Evolutionary conservation across 2,797 vertebrate species (phyloP).

Genomic region (Parauchenoglanis punctatus): DNA sequence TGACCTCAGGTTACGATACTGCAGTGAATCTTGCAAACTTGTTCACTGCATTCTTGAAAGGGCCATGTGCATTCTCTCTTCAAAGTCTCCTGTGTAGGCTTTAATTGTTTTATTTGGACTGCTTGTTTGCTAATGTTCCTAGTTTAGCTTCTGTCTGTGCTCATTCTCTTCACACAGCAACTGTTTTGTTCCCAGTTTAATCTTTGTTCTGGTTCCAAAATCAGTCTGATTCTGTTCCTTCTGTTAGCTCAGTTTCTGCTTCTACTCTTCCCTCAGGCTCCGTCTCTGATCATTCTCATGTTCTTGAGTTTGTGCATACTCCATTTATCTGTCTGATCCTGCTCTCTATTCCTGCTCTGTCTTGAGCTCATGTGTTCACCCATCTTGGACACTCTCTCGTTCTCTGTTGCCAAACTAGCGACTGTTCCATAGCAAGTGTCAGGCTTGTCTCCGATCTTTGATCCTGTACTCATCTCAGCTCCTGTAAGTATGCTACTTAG

Average conservation of each 20-base stretch:
- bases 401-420: neutral
- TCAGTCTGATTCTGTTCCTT: neutral
- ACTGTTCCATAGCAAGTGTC: neutral
- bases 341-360: neutral
- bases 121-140: neutral
- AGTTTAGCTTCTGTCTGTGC: neutral
- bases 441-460: neutral
- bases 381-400: neutral
- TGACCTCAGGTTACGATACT: neutral
- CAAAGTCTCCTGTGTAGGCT: neutral
- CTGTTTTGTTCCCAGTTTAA: neutral
- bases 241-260: neutral
- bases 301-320: neutral
- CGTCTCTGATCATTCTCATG: neutral
- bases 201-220: neutral
- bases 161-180: neutral
- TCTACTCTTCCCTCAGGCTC: neutral
- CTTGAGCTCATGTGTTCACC: neutral
- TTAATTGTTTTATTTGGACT: constrained; percentile 9
- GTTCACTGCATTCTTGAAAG: neutral
- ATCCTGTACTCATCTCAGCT: neutral
- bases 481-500: neutral
- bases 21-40: neutral
- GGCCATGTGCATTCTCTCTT: neutral
- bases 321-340: neutral